phyloP scores from a whole-genome alignment of 1,140 invertebrate species.

The Micrasema longulum region DNA sequence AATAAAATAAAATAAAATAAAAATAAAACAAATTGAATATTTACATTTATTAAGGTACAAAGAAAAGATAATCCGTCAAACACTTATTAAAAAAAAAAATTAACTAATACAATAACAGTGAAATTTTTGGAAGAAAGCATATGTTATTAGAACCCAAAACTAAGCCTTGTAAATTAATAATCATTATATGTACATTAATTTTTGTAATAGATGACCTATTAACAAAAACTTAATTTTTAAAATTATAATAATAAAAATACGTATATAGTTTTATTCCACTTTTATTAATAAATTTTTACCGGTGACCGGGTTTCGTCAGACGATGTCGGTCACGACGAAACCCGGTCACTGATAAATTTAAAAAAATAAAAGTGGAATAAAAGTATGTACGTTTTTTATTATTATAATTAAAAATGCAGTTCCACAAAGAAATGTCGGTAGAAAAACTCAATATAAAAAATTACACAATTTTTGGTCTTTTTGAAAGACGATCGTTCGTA shows the following conservation, averaged over 20 bases:
- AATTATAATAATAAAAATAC: no score
- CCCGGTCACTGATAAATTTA: no score
- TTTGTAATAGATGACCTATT: background rate
- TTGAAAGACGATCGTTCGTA: background rate
- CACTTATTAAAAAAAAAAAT: background rate
- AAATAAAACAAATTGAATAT: no score
- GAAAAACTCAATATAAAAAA: no score
- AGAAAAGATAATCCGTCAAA: background rate
- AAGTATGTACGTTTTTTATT: no score
- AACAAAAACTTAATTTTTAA: background rate
- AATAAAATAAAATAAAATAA: no score
- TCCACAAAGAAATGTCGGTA: background rate
- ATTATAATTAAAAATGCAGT: no score
- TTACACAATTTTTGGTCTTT: background rate
- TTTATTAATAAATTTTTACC: no score
- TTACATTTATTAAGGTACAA: background rate
- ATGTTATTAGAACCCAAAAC: background rate
- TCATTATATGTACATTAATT: background rate
- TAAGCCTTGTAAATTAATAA: background rate
- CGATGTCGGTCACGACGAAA: no score
- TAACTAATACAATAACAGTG: background rate
- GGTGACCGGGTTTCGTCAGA: no score
- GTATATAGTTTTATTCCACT: no score
- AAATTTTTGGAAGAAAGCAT: background rate
- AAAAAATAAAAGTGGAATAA: no score